phyloP scores from a whole-genome alignment of 2,888 invertebrate species.

The Sipha maydis region DNA sequence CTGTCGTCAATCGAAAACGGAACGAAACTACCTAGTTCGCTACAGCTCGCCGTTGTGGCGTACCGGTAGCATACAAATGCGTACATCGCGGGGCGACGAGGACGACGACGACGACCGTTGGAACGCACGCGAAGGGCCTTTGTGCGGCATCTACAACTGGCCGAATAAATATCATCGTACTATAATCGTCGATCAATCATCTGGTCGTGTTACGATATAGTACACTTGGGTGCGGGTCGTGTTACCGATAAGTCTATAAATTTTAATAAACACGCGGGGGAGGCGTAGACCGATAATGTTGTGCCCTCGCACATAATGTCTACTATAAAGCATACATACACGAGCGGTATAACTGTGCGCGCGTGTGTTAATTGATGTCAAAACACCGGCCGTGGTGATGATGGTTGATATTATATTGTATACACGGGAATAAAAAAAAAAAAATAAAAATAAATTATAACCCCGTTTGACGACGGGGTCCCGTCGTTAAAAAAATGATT shows the following conservation, averaged over 20 bases:
- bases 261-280: slow-evolving; percentile 39
- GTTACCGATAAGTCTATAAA: slow-evolving; percentile 29
- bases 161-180: neutral
- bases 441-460: neutral
- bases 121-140: neutral
- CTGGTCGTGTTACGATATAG: neutral
- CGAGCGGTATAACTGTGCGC: neutral
- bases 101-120: neutral
- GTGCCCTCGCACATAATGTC: neutral
- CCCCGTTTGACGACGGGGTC: neutral
- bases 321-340: neutral
- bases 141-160: neutral
- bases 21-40: no score
- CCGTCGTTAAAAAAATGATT: slow-evolving; percentile 35
- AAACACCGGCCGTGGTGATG: neutral
- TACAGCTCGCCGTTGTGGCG: neutral
- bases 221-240: slow-evolving; percentile 18
- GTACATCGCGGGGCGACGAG: no score
- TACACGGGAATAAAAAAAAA: neutral
- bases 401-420: slow-evolving; percentile 5
- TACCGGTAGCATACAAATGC: no score
- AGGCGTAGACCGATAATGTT: neutral
- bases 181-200: slow-evolving; percentile 32
- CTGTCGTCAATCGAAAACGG: neutral
- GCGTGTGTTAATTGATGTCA: slow-evolving; percentile 35